Base-by-base conservation (phyloP, 2,888 invertebrate species). In the Odontomyia ornata region DNA sequence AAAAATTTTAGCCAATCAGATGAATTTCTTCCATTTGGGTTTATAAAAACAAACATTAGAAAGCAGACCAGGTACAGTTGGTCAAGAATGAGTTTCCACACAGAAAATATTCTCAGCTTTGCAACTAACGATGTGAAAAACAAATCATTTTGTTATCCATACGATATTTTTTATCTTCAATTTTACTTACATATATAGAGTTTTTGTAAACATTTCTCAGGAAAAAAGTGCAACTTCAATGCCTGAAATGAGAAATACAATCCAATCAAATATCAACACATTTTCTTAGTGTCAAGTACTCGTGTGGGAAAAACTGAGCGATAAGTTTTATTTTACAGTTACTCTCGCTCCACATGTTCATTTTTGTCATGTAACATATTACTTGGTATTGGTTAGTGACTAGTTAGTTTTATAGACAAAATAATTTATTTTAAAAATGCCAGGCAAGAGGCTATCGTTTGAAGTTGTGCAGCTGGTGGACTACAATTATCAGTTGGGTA, bases 391-490 rank as follows among this genome's bases (percentile, higher is more conserved):
- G 52, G 52, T 15, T 52, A 52, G 25, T 64, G 28, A 4, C 27
- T 28, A 27, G 28, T 64, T n/a, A 25, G 27, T 28, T 27, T 64
- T 28, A 18, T 28, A 64, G 21, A 36, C 36, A 36, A 5, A 36
- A 36, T 36, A 36, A 9, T 36, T 36, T 36, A 3, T 36, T 36
- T 36, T 64, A 64, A 64, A 64, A 64, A 64, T 64, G 28, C 77
- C 52, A 52, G 52, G 52, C 1, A 52, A 52, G n/a, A 52, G 52
- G 52, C 52, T 52, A 52, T 52, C 52, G 57, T 78, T 78, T 75
- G 76, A 75, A 1, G 77, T 79, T 46, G 69, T 77, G 57, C 76
- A 80, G 73, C 43, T 79, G 62, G 65, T 75, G 13, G 71, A 57
- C 62, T 69, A 77, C 27, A 78, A 72, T 47, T 72, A 71, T 75